Base-by-base conservation (phyloP, 2,888 invertebrate genomes). In the Caenorhabditis sulstoni region DNA sequence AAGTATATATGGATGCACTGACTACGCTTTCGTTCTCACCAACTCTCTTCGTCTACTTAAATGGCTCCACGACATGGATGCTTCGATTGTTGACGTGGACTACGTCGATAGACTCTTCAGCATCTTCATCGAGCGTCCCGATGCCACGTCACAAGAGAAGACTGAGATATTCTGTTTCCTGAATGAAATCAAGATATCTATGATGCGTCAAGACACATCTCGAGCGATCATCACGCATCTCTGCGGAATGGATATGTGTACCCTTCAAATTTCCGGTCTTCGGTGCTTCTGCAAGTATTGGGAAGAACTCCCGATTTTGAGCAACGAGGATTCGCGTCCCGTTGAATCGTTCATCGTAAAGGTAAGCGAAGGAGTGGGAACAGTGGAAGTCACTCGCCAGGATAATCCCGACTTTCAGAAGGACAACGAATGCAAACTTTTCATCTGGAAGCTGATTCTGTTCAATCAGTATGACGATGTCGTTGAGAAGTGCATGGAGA, bases 381-480 rank as follows among this genome's bases (percentile, higher is more conserved):
- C 16, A 18, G 5, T 37, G 16, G n/a, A 39, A 16, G 18, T 39
- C 8, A 1, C 23, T 29, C 1, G 9, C 18, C 18, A 22, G n/a
- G 16, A 14, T 11, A 41, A 37, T 29, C 4, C 16, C 16, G 3
- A 52, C 11, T 64, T 68, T 3, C 47, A 79, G 74, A 74, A 55
- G 18, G 66, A 66, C 44, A 68, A 62, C 16, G 74, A 79, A 8
- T 74, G 79, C 58, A 64, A 70, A 35, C 37, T 79, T 8, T 74
- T 65, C 44, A 44, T 75, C 1, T 79, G 79, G 79, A 79, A 79
- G 35, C 22, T 79, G 18, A 70, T 75, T 59, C 57, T 79, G 18
- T 79, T 79, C 55, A 79, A 79, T 47, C 61, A 75, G 37, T 64
- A 55, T 47, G 79, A 79, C 11, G 59, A 68, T 5, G 79, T 79